Base-by-base conservation (phyloP, 2,888 invertebrate genomes). In the Cataglyphis rosenhaueri region DNA sequence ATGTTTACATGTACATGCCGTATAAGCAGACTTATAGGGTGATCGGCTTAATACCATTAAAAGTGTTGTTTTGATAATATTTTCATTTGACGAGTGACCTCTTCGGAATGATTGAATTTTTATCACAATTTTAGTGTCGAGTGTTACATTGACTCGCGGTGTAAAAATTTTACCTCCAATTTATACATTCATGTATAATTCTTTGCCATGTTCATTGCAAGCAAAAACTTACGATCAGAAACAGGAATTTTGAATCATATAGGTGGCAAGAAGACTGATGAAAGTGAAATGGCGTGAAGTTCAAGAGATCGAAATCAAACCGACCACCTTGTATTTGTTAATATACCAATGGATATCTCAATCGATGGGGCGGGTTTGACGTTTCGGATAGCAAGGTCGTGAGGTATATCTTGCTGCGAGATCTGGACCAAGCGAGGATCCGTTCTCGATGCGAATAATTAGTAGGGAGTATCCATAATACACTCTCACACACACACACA, bases 361-460 rank as follows among this genome's bases (percentile, higher is more conserved):
- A 82, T 82, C 78, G 59, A 38, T n/a, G 21, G n/a, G 35, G 55
- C 25, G 52, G 68, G 12, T 82, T 82, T 64, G 83, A 79, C 79
- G 62, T 83, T 70, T 75, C 83, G 84, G 73, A 64, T 64, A 79
- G 48, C 35, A 2, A 29, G 29, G 29, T 29, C 29, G 81, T 44
- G 57, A 62, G 83, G 73, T 76, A 83, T 84, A 88, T 88, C 88
- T 88, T 84, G 81, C 81, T 64, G 21, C 12, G 25, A 64, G 82
- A 88, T 88, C 87, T 83, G 83, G 82, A 82, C 76, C 84, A 76
- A 83, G 83, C 70, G 76, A 88, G 59, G 82, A 52, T 52, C 48
- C 48, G 62, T 76, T 81, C 79, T 1, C 85, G 84, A 41, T 38
- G 76, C 59, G 81, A 84, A 84, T 88, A 88, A 88, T 88, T 88